Evolutionary conservation across 2,888 invertebrate genomes (phyloP).

Genomic region (Druceiella hillmani): DNA sequence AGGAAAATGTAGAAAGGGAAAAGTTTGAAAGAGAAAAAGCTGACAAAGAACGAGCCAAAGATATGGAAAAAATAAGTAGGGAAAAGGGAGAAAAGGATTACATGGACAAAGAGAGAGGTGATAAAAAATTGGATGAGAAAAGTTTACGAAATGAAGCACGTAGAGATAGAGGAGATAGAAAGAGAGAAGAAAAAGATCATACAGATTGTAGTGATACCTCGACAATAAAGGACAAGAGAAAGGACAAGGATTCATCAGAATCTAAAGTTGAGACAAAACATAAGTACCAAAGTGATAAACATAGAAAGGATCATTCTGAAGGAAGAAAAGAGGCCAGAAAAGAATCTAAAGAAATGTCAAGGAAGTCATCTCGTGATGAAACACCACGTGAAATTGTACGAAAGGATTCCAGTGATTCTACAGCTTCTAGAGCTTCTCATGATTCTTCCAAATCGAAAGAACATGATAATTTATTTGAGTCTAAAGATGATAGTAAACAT

Average conservation of each 20-base stretch:
- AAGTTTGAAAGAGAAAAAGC: constrained; percentile 33
- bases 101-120: constrained; percentile 28
- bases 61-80: constrained; percentile 34
- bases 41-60: constrained; percentile 33
- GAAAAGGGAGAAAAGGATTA: constrained; percentile 25
- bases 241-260: no score
- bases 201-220: constrained; percentile 15
- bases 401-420: constrained; percentile 49
- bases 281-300: constrained; percentile 43
- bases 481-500: constrained; percentile 37
- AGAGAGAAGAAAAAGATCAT: constrained; percentile 23
- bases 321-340: constrained; percentile 40
- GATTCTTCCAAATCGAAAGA: constrained; percentile 43
- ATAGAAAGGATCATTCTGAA: constrained; percentile 46
- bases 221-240: constrained; percentile 26
- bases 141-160: constrained; percentile 37
- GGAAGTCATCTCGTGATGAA: constrained; percentile 44
- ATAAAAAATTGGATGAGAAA: constrained; percentile 23
- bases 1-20: constrained; percentile 34
- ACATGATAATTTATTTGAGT: constrained; percentile 32
- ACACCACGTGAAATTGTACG: constrained; percentile 38
- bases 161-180: constrained; percentile 14
- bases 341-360: constrained; percentile 31
- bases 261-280: constrained; percentile 39
- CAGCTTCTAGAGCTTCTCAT: constrained; percentile 42